Conservation (phyloP, 2,888 invertebrate genomes). For the Apantesis nais region DNA sequence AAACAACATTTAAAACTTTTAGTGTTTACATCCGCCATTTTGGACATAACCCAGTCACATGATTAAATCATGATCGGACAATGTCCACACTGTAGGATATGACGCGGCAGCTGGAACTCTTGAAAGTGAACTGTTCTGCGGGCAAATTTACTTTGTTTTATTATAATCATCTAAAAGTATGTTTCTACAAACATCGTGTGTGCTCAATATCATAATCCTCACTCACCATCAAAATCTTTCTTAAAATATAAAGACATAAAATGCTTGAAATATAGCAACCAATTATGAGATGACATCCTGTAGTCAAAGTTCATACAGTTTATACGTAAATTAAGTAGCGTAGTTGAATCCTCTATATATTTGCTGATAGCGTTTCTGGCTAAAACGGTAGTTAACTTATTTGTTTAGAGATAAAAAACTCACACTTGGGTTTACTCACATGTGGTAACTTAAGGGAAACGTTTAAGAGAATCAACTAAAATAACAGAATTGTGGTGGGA, state of each 20-base stretch:
- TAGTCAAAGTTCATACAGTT: not conserved
- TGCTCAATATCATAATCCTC: slow-evolving; percentile 15
- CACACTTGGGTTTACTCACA: not conserved
- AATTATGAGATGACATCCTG: slow-evolving; percentile 11
- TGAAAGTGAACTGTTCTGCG: slow-evolving; percentile 14
- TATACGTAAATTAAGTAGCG: not conserved
- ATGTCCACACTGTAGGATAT: slow-evolving; percentile 2
- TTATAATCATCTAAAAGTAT: slow-evolving; percentile 28
- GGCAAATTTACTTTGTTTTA: slow-evolving; percentile 22
- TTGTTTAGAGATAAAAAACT: not conserved
- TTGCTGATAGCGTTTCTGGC: not conserved
- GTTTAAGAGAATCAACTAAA: not conserved
- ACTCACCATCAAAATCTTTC: slow-evolving; percentile 20
- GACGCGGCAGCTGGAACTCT: slow-evolving; percentile 7
- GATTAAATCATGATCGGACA: slow-evolving; percentile 24
- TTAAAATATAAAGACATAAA: slow-evolving; percentile 28
- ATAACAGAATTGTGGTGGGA: not conserved
- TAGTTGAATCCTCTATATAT: not conserved
- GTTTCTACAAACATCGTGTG: slow-evolving; percentile 19
- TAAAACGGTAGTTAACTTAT: not conserved
- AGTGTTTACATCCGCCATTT: slow-evolving; percentile 30
- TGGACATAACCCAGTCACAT: slow-evolving; percentile 32
- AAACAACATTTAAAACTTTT: not conserved
- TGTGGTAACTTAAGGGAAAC: not conserved
- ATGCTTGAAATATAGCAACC: slow-evolving; percentile 4